Evolutionary conservation across 2,113 vertebrate genomes (phyloP).

Genomic region (Eubucco bourcierii): DNA sequence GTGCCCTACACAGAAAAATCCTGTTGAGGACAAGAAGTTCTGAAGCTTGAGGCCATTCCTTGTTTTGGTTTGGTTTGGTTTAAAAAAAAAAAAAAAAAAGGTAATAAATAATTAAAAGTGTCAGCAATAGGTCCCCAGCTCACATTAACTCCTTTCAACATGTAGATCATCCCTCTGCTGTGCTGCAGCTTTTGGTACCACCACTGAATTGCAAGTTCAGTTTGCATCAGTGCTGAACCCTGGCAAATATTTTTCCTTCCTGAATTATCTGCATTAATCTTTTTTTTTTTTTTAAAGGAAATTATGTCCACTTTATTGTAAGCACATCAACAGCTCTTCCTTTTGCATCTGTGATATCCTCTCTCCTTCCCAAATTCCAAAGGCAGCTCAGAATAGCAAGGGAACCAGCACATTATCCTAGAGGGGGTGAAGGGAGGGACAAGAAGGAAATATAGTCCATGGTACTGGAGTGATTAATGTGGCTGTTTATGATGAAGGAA

Average conservation of each 20-base stretch:
- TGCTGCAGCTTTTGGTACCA: background rate
- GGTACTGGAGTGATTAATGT: constrained; percentile 67
- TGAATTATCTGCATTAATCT: background rate
- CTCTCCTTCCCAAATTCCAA: background rate
- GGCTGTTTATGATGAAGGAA: constrained; percentile 65
- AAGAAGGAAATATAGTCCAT: constrained; percentile 39
- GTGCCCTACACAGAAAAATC: background rate
- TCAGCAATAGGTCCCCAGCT: background rate
- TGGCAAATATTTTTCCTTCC: background rate
- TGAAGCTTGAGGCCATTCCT: background rate
- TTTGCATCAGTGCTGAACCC: background rate
- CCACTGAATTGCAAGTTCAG: background rate
- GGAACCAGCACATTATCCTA: background rate
- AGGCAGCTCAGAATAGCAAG: constrained; percentile 1
- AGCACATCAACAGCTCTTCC: background rate
- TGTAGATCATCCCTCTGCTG: background rate
- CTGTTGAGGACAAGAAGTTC: background rate
- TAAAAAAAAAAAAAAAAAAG: no score
- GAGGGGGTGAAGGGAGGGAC: background rate
- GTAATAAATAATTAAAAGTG: background rate
- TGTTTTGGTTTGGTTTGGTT: background rate
- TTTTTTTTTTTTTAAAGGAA: background rate
- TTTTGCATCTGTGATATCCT: background rate
- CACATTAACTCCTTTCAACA: fast-evolving
- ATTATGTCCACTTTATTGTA: background rate